Conservation (phyloP, 1,140 invertebrate genomes). For the Cherax destructor region DNA sequence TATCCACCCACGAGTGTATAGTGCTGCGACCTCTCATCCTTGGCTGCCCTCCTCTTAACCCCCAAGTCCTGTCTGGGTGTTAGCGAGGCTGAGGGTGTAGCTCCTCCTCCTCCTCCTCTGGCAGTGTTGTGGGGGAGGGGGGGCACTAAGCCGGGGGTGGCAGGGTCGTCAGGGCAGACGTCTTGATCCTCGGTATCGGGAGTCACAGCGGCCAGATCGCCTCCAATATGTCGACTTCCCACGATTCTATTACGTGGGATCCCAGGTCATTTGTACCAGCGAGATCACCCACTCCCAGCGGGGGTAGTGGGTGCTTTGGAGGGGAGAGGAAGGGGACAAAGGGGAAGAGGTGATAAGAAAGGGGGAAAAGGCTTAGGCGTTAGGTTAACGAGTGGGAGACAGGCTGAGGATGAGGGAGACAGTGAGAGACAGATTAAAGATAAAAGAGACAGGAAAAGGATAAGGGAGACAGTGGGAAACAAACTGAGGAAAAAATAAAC, state of each 20-base stretch:
- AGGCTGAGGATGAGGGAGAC: too few species aligned
- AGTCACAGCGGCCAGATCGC: slow-evolving; percentile 30
- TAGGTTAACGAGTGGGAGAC: too few species aligned
- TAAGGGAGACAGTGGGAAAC: too few species aligned
- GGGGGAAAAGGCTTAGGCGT: not conserved
- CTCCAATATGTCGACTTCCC: slow-evolving; percentile 45
- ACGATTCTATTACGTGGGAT: slow-evolving; percentile 52
- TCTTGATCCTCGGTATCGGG: slow-evolving; percentile 30
- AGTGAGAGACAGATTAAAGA: too few species aligned
- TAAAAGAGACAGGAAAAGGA: too few species aligned
- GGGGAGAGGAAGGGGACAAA: not conserved
- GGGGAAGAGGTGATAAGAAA: not conserved
- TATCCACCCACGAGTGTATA: too few species aligned
- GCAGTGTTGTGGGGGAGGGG: not conserved
- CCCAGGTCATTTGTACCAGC: slow-evolving; percentile 42
- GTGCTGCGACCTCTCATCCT: too few species aligned
- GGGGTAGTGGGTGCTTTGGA: not conserved
- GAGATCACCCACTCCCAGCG: not conserved
- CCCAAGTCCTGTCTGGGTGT: too few species aligned
- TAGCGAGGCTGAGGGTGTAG: too few species aligned
- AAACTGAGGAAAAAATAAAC: too few species aligned
- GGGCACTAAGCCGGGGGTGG: not conserved
- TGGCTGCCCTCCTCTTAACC: too few species aligned
- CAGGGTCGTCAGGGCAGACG: slow-evolving; percentile 7
- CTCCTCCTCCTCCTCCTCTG: not conserved